Conservation (phyloP, 2,113 vertebrate genomes). For the Takifugu flavidus region DNA sequence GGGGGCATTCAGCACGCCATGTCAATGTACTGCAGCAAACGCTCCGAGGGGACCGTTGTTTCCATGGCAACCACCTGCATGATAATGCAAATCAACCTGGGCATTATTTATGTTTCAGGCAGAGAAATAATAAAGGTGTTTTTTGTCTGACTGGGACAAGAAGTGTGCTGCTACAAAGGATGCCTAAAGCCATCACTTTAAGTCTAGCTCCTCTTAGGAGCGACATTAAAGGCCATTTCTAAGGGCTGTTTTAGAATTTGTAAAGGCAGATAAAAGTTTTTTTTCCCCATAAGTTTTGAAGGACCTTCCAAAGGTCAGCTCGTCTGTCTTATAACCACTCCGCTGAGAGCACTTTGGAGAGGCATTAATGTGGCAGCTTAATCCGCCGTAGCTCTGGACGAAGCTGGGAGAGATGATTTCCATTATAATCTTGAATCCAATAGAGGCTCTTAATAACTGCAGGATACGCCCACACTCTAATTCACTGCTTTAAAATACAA, state of each 20-base stretch:
- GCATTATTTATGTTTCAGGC: background rate
- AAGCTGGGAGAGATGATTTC: slow-evolving; percentile 22
- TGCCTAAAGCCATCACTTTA: slow-evolving; percentile 39
- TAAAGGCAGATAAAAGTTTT: slow-evolving; percentile 28
- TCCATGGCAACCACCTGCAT: no score
- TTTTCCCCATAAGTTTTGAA: slow-evolving; percentile 32
- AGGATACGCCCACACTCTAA: no score
- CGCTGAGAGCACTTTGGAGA: slow-evolving; percentile 25
- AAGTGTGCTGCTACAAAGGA: slow-evolving; percentile 17
- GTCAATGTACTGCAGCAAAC: slow-evolving; percentile 11
- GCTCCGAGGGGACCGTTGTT: no score
- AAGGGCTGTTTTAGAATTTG: slow-evolving; percentile 36
- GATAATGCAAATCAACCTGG: background rate
- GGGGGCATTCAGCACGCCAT: slow-evolving; percentile 20
- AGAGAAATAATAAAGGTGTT: background rate
- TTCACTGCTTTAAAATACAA: no score
- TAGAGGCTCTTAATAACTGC: no score
- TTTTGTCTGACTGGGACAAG: slow-evolving; percentile 25
- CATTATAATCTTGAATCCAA: slow-evolving; percentile 16
- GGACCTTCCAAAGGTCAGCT: slow-evolving; percentile 56
- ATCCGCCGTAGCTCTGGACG: slow-evolving; percentile 18
- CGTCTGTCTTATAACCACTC: slow-evolving; percentile 27
- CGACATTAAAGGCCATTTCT: slow-evolving; percentile 35
- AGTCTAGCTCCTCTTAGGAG: slow-evolving; percentile 46
- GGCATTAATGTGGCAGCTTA: slow-evolving; percentile 37